Evolutionary conservation across 2,888 invertebrate genomes (phyloP), one percentile per base, ranked within the genome.

Genomic region (Maniola hyperantus): DNA sequence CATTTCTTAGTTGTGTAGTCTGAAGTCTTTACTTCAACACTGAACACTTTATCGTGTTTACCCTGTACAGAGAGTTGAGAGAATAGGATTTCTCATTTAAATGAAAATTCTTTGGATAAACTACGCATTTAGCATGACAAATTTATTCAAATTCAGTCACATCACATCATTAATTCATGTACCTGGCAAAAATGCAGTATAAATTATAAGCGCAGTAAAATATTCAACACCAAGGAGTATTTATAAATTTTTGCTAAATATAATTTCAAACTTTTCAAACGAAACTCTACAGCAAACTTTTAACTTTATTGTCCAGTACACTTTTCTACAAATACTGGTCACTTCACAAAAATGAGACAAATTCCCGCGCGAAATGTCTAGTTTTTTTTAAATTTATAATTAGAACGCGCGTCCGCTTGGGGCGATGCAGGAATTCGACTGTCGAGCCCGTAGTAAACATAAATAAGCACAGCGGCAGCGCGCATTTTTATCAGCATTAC

Each of bases 401-500:
- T 50, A 50, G 61, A 50, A 61, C 61, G 61, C 50, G 50, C 61
- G 61, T 20, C 20, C 61, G 6, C 50, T 6, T 7, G 20, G 50
- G 13, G 36, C 61, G 50, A 39, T 51, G n/a, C n/a, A n/a, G 61
- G 39, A 39, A 39, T 36, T 39, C 1, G 50, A 61, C 61, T 61
- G 61, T 50, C 61, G 20, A 34, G 46, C n/a, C 50, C 6, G 50
- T 50, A 36, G 46, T 61, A 61, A 61, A 61, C 50, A 36, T 61
- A 61, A 51, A 61, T 61, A 51, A 50, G 39, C 36, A 20, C 57
- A n/a, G 2, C 46, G 61, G 13, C 57, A n/a, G 2, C 46, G 61
- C 39, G 50, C 50, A 61, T 61, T 50, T 60, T 61, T 61, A 61
- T 61, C 61, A 61, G 61, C 15, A 39, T 20, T 39, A 50, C 50